Evolutionary conservation across 2,888 invertebrate species (phyloP), one percentile per base, ranked within the genome.

Genomic region (Beris chalybata): DNA sequence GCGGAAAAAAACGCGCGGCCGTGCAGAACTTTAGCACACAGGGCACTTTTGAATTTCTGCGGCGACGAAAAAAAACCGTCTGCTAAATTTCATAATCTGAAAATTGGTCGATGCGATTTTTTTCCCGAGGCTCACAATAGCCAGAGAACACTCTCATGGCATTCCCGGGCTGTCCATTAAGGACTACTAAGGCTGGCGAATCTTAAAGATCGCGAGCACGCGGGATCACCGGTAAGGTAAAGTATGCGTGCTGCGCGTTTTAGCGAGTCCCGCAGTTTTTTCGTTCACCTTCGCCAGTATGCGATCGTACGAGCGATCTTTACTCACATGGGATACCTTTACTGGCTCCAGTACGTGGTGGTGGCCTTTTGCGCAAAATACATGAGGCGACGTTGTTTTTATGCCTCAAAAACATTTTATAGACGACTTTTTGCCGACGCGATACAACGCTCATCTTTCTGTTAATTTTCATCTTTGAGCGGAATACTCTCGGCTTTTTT

Each of bases 11-110:
- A 53, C 54, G 13, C n/a, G 22, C 13, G 32, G 5, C 54, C 64
- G 54, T 55, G 22, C 22, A 22, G 22, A 22, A 22, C 22, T 22
- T 22, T 64, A 58, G 58, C 38, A 15, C 67, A 55, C 30, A 13
- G 29, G 48, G 64, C 56, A 48, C 53, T 64, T 65, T 64, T 56
- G 32, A 29, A 52, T 54, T 43, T n/a, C n/a, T 31, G 6, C 32
- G 38, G 5, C 30, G 31, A 31, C n/a, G 55, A 50, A 43, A 67
- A 67, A 65, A 67, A 67, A 65, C 59, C 38, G 67, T 67, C 67
- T 67, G 58, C 65, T 65, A 64, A 53, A 65, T 67, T 67, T 67
- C 67, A 65, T 67, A 67, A 67, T 65, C 64, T 67, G 59, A 66
- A 66, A 55, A 43, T 55, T 63, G 66, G 12, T 4, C 38, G 38